A percentile compares a stretch with the other conserved stretches of the same genome.
Evolutionary conservation across 2,797 vertebrate species (phyloP).

Genomic region (Melanitta fusca): DNA sequence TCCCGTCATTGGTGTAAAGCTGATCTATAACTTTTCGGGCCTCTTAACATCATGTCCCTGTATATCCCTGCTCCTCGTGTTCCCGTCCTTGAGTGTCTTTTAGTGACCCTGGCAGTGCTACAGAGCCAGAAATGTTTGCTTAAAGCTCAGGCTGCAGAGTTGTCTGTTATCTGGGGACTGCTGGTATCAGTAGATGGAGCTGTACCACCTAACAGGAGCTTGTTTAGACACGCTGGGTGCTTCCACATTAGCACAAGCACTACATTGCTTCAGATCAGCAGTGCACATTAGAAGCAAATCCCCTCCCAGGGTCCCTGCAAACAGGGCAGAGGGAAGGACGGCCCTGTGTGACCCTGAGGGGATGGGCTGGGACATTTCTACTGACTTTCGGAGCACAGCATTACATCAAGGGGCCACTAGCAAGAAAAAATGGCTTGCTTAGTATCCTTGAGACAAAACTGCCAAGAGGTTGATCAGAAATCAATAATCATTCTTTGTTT

Average conservation of each 20-base stretch:
- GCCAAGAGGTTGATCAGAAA: neutral
- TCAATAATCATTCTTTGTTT: neutral
- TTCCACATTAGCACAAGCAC: rapidly evolving
- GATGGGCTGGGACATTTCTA: neutral
- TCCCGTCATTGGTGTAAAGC: neutral
- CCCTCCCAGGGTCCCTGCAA: neutral
- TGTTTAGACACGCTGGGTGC: rapidly evolving
- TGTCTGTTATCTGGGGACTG: rapidly evolving
- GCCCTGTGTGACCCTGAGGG: neutral
- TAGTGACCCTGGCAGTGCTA: neutral
- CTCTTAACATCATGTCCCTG: neutral
- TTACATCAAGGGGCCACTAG: neutral
- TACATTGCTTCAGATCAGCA: neutral
- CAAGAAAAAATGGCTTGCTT: neutral
- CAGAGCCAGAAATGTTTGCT: neutral
- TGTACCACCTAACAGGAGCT: neutral
- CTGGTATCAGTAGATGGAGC: neutral
- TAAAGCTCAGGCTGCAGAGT: neutral
- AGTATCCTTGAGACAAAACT: neutral
- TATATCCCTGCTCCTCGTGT: neutral
- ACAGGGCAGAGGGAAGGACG: neutral
- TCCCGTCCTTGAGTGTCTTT: neutral
- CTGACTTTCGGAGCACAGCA: rapidly evolving
- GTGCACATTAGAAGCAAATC: rapidly evolving
- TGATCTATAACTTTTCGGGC: neutral